These are phyloP conservation scores for Sminthurides bifidus DNA, from an alignment of 1,140 invertebrate species.

Conservation along the genomic window DNA sequence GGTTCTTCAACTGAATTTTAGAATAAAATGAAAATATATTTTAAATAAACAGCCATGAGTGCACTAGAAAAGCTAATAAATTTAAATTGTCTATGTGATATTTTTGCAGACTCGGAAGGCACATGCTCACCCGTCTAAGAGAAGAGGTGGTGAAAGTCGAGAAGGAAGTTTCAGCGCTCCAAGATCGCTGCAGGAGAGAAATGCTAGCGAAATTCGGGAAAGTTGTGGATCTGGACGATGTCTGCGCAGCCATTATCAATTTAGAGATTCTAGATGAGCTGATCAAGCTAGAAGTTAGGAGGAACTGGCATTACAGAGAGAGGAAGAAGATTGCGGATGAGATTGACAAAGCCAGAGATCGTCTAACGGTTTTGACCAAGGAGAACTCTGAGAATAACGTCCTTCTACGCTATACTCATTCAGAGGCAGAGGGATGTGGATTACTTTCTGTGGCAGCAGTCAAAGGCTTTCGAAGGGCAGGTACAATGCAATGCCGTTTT, in stretches of 20 bases:
- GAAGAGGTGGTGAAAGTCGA: slow-evolving; percentile 22
- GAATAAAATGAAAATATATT: too few relatives aligned
- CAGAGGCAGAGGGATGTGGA: slow-evolving; percentile 24
- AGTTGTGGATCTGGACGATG: slow-evolving; percentile 21
- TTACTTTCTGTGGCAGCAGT: slow-evolving; percentile 14
- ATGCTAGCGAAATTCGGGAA: slow-evolving; percentile 25
- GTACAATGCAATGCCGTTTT: not conserved
- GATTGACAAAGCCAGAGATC: slow-evolving; percentile 12
- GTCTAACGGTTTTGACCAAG: slow-evolving; percentile 9
- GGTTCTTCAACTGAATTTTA: not conserved
- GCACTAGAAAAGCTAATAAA: not conserved
- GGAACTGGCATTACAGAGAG: slow-evolving; percentile 19
- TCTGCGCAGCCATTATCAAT: slow-evolving; percentile 25
- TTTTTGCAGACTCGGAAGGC: slow-evolving; percentile 8
- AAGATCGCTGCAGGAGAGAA: slow-evolving; percentile 9
- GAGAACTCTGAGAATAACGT: slow-evolving; percentile 26
- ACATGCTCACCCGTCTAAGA: slow-evolving; percentile 19
- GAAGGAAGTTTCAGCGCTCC: slow-evolving; percentile 9
- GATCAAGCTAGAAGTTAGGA: slow-evolving; percentile 6
- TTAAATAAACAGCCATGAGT: not conserved
- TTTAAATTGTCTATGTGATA: not conserved
- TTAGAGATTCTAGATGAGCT: slow-evolving; percentile 18
- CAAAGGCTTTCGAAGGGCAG: not conserved
- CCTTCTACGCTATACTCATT: slow-evolving; percentile 18
- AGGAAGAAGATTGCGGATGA: slow-evolving; percentile 4